Evolutionary conservation across 2,888 invertebrate genomes (phyloP), one percentile per base, ranked within the genome.

Genomic region (Tethea ocularis): DNA sequence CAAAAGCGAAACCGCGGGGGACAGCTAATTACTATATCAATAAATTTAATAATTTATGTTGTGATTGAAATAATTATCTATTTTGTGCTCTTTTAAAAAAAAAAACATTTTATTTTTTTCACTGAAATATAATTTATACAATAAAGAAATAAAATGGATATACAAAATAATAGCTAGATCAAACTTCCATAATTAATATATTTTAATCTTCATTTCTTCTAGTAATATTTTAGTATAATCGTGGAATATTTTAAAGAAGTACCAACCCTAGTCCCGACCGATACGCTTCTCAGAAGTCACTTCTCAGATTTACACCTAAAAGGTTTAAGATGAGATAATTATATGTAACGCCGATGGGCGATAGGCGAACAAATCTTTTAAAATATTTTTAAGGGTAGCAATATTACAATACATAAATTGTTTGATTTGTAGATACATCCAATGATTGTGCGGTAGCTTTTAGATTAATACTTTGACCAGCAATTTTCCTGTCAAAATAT

Each of bases 281-380:
- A 79, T 83, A 82, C 74, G 77, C 78, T 91, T 91, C 93, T 92
- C 75, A 88, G 90, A 92, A 92, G 83, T 87, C 79, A 86, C 84
- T 86, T 75, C 78, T 82, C 75, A 78, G 73, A 76, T 87, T 81
- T 81, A 80, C 86, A 84, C 79, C 81, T 93, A 93, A 93, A 92
- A 93, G 92, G 91, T 93, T 93, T 91, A 89, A 80, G 92, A 92
- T 90, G 89, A 86, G 88, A 89, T 92, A 92, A 93, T 93, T 92
- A 92, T 82, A 89, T 74, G 86, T 86, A 87, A 86, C 79, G 80
- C 78, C 63, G 75, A 66, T 71, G 75, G 80, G 82, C 83, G 87
- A 85, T 86, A 84, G 83, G 77, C 26, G 20, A 54, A 22, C 70
- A 74, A 70, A 75, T 70, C 64, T 68, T 77, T 75, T 77, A 75